phyloP scores from a whole-genome alignment of 2,888 invertebrate genomes.

The Drosophila emarginata region DNA sequence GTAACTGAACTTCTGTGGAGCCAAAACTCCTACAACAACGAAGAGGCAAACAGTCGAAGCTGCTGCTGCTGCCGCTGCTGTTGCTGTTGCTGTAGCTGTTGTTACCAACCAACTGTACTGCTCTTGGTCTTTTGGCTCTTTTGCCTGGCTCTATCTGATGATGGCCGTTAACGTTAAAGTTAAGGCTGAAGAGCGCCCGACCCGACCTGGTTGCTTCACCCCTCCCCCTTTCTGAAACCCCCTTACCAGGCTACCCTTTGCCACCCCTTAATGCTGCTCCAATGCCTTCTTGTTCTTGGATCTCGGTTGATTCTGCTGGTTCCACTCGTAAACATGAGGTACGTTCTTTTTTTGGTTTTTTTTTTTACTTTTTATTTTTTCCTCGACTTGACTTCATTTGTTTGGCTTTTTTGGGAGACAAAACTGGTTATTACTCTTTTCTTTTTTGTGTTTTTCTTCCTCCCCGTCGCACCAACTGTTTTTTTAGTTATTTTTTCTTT shows the following conservation, averaged over 20 bases:
- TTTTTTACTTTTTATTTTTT: slow-evolving; percentile 47
- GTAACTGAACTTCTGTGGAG: slow-evolving; percentile 75
- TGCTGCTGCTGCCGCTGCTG: slow-evolving; percentile 2
- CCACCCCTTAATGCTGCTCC: neutral
- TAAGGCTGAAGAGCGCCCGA: slow-evolving; percentile 65
- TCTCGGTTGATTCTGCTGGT: slow-evolving; percentile 49
- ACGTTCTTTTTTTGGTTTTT: slow-evolving; percentile 66
- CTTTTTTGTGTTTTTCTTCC: slow-evolving; percentile 51
- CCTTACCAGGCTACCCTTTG: slow-evolving; percentile 22
- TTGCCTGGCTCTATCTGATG: slow-evolving; percentile 67
- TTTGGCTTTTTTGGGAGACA: slow-evolving; percentile 79
- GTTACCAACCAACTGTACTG: slow-evolving; percentile 63
- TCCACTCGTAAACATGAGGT: slow-evolving; percentile 69
- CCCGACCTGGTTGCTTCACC: slow-evolving; percentile 59
- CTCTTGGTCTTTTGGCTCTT: slow-evolving; percentile 35
- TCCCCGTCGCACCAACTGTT: slow-evolving; percentile 28
- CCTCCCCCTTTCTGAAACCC: slow-evolving; percentile 15
- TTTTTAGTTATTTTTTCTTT: slow-evolving; percentile 40
- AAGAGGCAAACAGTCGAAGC: slow-evolving; percentile 36
- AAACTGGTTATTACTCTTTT: slow-evolving; percentile 80
- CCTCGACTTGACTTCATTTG: slow-evolving; percentile 71
- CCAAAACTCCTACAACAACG: slow-evolving; percentile 75
- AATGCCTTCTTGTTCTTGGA: neutral
- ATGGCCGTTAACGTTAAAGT: slow-evolving; percentile 74
- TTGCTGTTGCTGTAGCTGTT: neutral